Percentiles rank a stretch among this genome's conserved stretches.
Conservation (phyloP, 1,140 invertebrate genomes). For the Kradibia gibbosae region DNA sequence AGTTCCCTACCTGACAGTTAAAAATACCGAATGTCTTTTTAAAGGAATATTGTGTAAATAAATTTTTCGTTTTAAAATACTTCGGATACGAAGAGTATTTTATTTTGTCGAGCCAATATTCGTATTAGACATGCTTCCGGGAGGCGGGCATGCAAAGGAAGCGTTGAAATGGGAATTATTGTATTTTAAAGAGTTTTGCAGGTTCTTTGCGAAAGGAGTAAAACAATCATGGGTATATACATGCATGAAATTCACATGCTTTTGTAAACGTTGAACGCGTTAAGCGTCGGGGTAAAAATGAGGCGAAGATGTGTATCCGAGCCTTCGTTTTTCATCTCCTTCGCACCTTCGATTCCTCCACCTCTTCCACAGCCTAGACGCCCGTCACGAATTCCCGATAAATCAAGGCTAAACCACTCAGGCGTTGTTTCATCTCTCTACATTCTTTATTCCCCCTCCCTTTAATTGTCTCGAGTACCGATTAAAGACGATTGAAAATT, state of each 20-base stretch:
- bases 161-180: neutral
- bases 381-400: conserved; percentile 36
- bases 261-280: neutral
- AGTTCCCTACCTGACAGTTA: neutral
- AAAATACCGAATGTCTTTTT: neutral
- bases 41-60: neutral
- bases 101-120: neutral
- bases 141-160: neutral
- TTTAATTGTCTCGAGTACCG: conserved; percentile 38
- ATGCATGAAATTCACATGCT: neutral
- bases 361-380: neutral
- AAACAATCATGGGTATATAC: neutral
- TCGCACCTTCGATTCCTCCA: neutral
- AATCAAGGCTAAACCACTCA: conserved; percentile 42
- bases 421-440: neutral
- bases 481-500: conserved; percentile 50
- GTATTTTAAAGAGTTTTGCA: neutral
- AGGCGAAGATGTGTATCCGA: conserved; percentile 42
- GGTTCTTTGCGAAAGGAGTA: neutral
- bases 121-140: neutral
- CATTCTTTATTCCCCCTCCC: conserved; percentile 9
- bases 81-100: neutral
- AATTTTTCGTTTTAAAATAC: neutral
- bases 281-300: neutral
- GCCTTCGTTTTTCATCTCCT: conserved; percentile 44